Evolutionary conservation across 2,888 invertebrate genomes (phyloP).

Genomic region (Drosophila meridionalis): DNA sequence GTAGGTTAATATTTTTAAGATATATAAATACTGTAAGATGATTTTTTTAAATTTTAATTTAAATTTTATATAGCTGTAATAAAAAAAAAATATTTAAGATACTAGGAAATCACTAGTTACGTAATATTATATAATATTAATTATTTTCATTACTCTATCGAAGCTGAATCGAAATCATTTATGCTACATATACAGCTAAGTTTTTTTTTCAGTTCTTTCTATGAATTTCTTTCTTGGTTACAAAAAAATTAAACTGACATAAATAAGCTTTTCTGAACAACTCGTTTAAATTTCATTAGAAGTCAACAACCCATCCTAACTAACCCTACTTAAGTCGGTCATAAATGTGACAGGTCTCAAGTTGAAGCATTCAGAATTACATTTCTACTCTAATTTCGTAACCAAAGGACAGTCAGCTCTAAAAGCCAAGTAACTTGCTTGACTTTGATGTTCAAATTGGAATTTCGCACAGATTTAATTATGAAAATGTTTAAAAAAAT

Average conservation of each 20-base stretch:
- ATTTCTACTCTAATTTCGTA: not conserved
- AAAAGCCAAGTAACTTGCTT: not conserved
- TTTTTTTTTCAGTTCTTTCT: not conserved
- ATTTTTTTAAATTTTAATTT: not conserved
- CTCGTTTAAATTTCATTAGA: not conserved
- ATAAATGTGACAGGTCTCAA: constrained; percentile 6
- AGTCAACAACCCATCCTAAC: not conserved
- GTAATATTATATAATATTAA: not conserved
- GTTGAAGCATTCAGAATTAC: constrained; percentile 16
- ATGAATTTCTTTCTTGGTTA: not conserved
- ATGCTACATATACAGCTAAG: not conserved
- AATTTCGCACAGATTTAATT: constrained; percentile 64
- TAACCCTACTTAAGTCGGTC: not conserved
- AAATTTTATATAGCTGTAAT: not conserved
- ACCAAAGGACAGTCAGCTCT: not conserved
- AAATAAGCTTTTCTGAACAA: not conserved
- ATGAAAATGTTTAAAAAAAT: constrained; percentile 13
- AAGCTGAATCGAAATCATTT: not conserved
- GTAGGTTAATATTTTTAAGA: too few relatives aligned
- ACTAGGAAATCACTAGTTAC: not conserved
- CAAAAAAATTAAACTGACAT: not conserved
- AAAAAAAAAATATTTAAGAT: not conserved
- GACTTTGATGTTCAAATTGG: constrained; percentile 40
- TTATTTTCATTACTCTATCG: not conserved
- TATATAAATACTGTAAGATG: too few relatives aligned